Base-by-base conservation (phyloP, 1,140 invertebrate species). In the Ruditapes philippinarum region DNA sequence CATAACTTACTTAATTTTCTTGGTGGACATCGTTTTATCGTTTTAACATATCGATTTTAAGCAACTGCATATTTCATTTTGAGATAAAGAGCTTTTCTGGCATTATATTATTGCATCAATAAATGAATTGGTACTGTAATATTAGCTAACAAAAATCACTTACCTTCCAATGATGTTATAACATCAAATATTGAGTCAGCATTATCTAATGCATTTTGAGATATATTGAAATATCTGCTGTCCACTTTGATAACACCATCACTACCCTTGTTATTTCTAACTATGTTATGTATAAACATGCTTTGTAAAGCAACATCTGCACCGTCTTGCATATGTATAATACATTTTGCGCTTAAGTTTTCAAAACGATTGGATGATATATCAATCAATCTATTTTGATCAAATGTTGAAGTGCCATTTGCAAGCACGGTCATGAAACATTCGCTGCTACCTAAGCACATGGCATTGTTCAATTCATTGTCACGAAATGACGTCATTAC, bases 311-410 rank as follows among this genome's bases (percentile, higher is more conserved):
- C 28, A 33, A 25, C 14, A 11, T n/a, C 19, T 19, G 62, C 57
- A 36, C 22, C 25, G 38, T 40, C 80, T 25, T 42, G 22, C 40
- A 82, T 4, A 19, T 82, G 25, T 7, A 82, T 40, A 68, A 65
- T 49, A 60, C 80, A 82, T 31, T 25, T 31, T n/a, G 25, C 57
- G 45, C 11, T 68, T 28, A 65, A 68, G 19, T 68, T 82, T 68
- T 82, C 60, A 68, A 82, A 82, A 49, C 36, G 51, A 42, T 82
- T 65, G 0, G 80, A 36, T 14, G 80, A 82, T 36, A 82, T 68
- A 38, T 82, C 80, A 28, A 65, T 68, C 1, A 25, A 17, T 68
- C 57, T 38, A 36, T 62, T 57, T 49, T 36, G 36, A 22, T 22
- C 36, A 0, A 28, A 0, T n/a, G 0, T n/a, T 25, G 17, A 1